A percentile compares a stretch with the other conserved stretches of the same genome.
These are phyloP conservation scores for Coreoperca whiteheadi DNA, from an alignment of 2,113 vertebrate species.

Conservation along the genomic window DNA sequence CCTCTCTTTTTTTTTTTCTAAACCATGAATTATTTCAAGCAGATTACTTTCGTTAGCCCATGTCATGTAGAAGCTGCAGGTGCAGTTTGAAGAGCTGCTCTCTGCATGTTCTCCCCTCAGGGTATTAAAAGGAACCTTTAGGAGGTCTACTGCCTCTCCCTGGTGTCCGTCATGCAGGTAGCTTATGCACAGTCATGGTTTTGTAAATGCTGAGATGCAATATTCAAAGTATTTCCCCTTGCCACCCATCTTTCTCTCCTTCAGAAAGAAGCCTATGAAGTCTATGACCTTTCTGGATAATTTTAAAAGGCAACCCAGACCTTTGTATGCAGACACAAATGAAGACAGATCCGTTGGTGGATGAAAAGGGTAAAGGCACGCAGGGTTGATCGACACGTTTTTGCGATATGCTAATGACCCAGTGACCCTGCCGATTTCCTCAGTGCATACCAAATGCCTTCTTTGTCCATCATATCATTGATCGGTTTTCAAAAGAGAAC, in stretches of 20 bases:
- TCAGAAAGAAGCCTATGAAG: constrained; percentile 76
- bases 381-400: constrained; percentile 75
- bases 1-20: background rate
- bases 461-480: constrained; percentile 77
- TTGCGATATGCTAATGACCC: constrained; percentile 77
- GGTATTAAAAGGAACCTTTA: constrained; percentile 59
- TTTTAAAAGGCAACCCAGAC: constrained; percentile 83
- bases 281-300: constrained; percentile 82
- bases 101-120: constrained; percentile 54
- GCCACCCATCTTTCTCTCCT: constrained; percentile 60
- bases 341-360: constrained; percentile 82
- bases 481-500: constrained; percentile 65
- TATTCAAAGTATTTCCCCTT: constrained; percentile 76
- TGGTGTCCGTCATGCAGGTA: constrained; percentile 40
- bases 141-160: constrained; percentile 58
- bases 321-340: constrained; percentile 84
- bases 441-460: constrained; percentile 72
- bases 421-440: constrained; percentile 71
- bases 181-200: constrained; percentile 76
- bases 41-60: constrained; percentile 46
- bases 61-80: constrained; percentile 32
- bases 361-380: constrained; percentile 85
- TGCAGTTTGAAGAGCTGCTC: constrained; percentile 34
- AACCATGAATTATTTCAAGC: constrained; percentile 27
- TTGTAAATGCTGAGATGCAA: constrained; percentile 79